Base-by-base conservation (phyloP, 2,888 invertebrate genomes). In the Ischnus inquisitorius region DNA sequence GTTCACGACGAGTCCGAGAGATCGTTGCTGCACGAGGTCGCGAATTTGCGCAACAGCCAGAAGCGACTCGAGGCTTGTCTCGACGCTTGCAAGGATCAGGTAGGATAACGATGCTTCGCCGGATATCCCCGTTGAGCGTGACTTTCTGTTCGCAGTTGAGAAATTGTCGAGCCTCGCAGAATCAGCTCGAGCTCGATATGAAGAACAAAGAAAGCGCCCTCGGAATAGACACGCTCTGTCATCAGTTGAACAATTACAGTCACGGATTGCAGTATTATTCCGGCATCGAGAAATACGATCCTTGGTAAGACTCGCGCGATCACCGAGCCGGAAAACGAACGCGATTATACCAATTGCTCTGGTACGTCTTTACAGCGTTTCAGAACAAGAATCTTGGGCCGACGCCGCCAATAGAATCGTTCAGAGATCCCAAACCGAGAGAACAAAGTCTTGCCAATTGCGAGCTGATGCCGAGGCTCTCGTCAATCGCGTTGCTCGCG, bases 1-100 rank as follows among this genome's bases (percentile, higher is more conserved):
- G 98, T 98, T 1, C 98, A 98, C 91, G 98, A 99, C 91, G 95
- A 96, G 65, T 97, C 97, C 46, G 98, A 99, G 93, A 97, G 97
- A 93, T 96, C 97, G 10, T 94, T 99, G 57, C 94, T 99, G 34
- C 95, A 95, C 92, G 99, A 99, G 94, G 96, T 98, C 51, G 97
- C 98, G 88, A 96, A 96, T 79, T 95, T 98, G 88, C 95, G 97
- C 78, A 96, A 96, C 87, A 96, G 96, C 86, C 97, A 98, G 93
- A 97, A 97, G 83, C 96, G 96, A 89, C 95, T 99, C 89, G 95
- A 96, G 88, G 95, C 94, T 76, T 95, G 97, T 92, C 95, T 97
- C 68, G 96, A 97, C 86, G 97, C 95, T 94, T 96, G 96, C 86
- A 93, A 94, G 82, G 93, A 94, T 84, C 95, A 95, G 93, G 94